Evolutionary conservation across 2,888 invertebrate species (phyloP), one percentile per base, ranked within the genome.

Genomic region (Elmis aenea): DNA sequence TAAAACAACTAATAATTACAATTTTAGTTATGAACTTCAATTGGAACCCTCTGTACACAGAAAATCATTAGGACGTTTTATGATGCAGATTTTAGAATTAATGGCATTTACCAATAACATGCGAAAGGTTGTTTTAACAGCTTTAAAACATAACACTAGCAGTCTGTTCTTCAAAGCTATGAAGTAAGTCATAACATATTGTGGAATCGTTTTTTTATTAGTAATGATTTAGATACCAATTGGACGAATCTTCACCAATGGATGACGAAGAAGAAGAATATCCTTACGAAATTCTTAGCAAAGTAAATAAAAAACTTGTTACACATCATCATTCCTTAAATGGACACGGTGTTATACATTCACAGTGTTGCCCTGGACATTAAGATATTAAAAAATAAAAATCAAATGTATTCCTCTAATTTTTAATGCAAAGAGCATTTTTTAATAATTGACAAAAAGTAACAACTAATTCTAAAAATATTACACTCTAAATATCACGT

Each of bases 11-110:
- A n/a, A n/a, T n/a, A n/a, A 18, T 12, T 12, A 8, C 2, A 8
- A 21, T 63, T 65, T 40, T 64, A 89, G 90, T 64, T 94, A 93
- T 70, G 93, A 93, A 66, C 74, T 93, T 45, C 93, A 94, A 67
- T 72, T 93, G 50, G 83, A 83, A 58, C 66, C 76, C 30, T 70
- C 68, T 5, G 76, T 79, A 15, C 77, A 85, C 45, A 73, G 87
- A 41, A 83, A 83, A 64, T 91, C 91, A 5, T 71, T 93, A 24
- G 93, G 93, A 3, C 83, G 82, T 60, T 85, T 85, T 58, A 75
- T 92, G 68, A 79, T 92, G 73, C 75, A 78, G 55, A 77, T 85
- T 46, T 66, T 92, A 45, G 89, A 90, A 68, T 68, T 77, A 31
- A 74, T 93, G 38, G 89, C 86, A 26, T 74, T 69, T 55, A 77